Evolutionary conservation across 2,797 vertebrate species (phyloP), one percentile per base, ranked within the genome.

Genomic region (Bryconaethiops microstoma): DNA sequence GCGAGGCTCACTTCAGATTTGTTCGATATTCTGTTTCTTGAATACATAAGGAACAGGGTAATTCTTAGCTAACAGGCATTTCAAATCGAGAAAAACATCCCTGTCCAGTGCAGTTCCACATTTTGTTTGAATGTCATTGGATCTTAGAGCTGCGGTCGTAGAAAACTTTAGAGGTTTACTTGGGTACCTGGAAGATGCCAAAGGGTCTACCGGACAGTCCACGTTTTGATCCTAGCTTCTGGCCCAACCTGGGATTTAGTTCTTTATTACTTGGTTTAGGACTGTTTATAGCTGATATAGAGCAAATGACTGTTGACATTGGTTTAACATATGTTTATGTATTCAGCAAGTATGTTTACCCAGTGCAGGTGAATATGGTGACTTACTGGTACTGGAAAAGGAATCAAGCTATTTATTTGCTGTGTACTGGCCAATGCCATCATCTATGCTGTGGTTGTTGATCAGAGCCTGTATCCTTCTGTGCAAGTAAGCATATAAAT

Each of bases 401-500:
- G 35, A 42, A 42, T 67, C 10, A 42, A 42, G 10, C 16, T 12
- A 3, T 21, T 12, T 17, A 45, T n/a, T 4, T 9, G 2, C 23
- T 64, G 23, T 25, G 21, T 23, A 29, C 25, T 63, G 16, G 1
- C 1, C 57, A 59, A 29, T 17, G 1, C 1, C 5, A 4, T 42
- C 10, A 12, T 42, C 16, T n/a, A 1, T 67, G 25, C 16, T 72
- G 5, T 72, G 25, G n/a, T 57, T 55, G n/a, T 13, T 72, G 25
- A 55, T 72, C 29, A 55, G 17, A 29, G 55, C 50, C 23, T 54
- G 16, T 68, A 21, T 84, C 10, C 72, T 5, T 80, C 21, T 68
- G 65, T 74, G 6, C 70, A 90, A 78, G 76, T 77, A 19, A 74
- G 50, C 63, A 23, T 84, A 29, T 29, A 29, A 29, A 29, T 29